Conservation (phyloP, 2,797 vertebrate genomes). For the Phoebastria nigripes region DNA sequence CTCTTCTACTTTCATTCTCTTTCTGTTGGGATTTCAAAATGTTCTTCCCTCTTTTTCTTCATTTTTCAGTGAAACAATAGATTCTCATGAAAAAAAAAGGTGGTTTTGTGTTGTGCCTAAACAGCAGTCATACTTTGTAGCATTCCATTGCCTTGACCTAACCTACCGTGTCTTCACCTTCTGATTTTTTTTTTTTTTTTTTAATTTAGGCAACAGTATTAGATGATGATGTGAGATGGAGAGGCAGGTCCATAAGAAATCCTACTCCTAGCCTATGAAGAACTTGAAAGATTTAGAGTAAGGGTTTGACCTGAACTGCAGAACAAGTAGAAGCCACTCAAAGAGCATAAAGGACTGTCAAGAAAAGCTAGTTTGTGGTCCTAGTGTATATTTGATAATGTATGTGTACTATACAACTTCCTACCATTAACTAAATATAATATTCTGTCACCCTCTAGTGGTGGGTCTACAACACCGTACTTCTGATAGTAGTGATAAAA, state of each 20-base stretch:
- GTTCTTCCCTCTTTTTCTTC: background rate
- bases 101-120: background rate
- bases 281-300: background rate
- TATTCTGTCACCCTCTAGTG: slow-evolving; percentile 59
- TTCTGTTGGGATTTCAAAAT: background rate
- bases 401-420: background rate
- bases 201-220: background rate
- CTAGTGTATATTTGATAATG: rapidly evolving
- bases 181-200: background rate
- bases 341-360: background rate
- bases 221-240: background rate
- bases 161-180: background rate
- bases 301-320: background rate
- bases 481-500: background rate
- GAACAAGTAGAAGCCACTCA: background rate
- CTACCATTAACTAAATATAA: background rate
- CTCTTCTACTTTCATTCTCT: background rate
- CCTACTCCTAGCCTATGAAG: background rate
- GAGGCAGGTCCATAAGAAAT: background rate
- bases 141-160: background rate
- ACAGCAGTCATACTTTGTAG: background rate
- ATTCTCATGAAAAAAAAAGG: background rate
- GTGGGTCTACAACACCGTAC: background rate
- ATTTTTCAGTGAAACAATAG: background rate
- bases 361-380: background rate